Base-by-base conservation (phyloP, 2,113 vertebrate species). In the Archilochus colubris region DNA sequence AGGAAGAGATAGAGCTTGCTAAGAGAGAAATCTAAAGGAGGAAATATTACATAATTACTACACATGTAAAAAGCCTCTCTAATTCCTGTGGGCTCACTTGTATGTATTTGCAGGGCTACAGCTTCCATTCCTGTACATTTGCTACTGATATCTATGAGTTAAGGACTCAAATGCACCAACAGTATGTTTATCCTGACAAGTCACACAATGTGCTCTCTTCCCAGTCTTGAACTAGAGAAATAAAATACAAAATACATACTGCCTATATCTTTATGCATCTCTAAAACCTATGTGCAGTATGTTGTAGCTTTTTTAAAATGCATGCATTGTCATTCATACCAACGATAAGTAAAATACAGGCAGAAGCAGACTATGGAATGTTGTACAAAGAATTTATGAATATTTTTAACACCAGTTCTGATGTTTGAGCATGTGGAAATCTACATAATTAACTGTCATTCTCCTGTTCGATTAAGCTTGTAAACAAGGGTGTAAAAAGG, bases 401-500 rank as follows among this genome's bases (percentile, higher is more conserved):
- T 38, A 9, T 15, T 89, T 86, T 79, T 75, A 86, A 38, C 7
- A 6, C 46, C 1, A 2, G 6, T 63, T 82, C 44, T 50, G 23
- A 40, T 89, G 79, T 93, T 61, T 73, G 13, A 81, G 59, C 30
- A 48, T 4, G 14, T 3, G 12, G 54, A 86, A 84, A 59, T 82
- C 68, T 72, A 43, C 51, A 24, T 30, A 8, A 46, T 10, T 51
- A 88, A 40, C 43, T 86, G 64, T 15, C 51, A 61, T 88, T 86
- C 77, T 40, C 28, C 36, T 82, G 43, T 79, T 67, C 54, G 55
- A 72, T 83, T 88, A 88, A 90, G 89, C 51, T 61, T 58, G 77
- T 9, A 89, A 89, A 44, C 24, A 64, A 76, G 36, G 55, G 6
- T 81, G 58, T 59, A 83, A 94, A 96, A 93, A 89, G 58, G 54